These are phyloP conservation scores for Bufotes viridis DNA, from an alignment of 2,797 vertebrate species.

Conservation along the genomic window DNA sequence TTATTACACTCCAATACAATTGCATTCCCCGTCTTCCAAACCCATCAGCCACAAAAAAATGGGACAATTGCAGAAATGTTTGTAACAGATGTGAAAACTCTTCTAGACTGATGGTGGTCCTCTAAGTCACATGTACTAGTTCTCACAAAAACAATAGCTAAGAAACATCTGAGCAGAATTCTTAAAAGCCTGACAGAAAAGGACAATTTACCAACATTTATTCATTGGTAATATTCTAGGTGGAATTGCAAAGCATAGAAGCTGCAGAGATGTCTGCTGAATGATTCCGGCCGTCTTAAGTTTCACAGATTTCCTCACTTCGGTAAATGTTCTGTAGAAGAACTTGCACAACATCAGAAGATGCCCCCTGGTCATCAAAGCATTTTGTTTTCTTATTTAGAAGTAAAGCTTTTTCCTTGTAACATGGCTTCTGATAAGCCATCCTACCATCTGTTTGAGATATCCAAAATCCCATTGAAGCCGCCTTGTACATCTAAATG, in stretches of 20 bases:
- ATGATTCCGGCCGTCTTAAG: background rate
- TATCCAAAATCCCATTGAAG: conserved; percentile 20
- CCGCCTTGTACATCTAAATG: conserved; percentile 24
- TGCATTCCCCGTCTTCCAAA: background rate
- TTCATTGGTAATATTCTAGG: background rate
- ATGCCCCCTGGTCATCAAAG: conserved; percentile 18
- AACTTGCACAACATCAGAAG: background rate
- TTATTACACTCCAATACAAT: too few species aligned
- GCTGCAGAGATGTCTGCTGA: background rate
- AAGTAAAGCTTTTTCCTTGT: conserved; percentile 14
- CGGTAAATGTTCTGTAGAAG: background rate
- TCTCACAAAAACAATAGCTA: too few species aligned
- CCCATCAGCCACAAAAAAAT: background rate
- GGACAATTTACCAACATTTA: background rate
- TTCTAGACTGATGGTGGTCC: too few species aligned
- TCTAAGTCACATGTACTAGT: too few species aligned
- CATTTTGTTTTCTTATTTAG: conserved; percentile 25
- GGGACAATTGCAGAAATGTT: too few species aligned
- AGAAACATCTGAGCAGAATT: too few species aligned
- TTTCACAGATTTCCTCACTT: background rate
- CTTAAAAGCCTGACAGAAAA: too few species aligned
- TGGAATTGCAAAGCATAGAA: background rate
- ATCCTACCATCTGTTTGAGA: conserved; percentile 37
- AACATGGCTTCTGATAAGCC: conserved; percentile 4
- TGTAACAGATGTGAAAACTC: too few species aligned